Evolutionary conservation across 1,140 invertebrate genomes (phyloP).

Genomic region (Psilanteris sp.): DNA sequence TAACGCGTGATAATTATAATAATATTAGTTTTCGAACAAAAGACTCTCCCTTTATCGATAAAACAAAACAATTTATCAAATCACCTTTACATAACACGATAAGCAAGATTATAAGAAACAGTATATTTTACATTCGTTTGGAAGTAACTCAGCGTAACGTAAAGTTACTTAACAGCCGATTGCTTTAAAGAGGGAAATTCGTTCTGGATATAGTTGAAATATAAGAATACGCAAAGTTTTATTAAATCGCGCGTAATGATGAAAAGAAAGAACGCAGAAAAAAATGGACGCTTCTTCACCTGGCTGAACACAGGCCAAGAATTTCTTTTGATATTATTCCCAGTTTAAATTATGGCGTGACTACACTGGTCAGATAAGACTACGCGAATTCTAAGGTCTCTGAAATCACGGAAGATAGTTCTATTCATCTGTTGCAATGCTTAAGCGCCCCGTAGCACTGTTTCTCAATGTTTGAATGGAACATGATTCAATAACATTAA

Average conservation of each 20-base stretch:
- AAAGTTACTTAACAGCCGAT: conserved; percentile 40
- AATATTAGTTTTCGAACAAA: no score
- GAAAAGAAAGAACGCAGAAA: conserved; percentile 4
- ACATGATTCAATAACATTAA: conserved; percentile 32
- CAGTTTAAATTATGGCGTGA: conserved; percentile 17
- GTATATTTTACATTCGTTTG: conserved; percentile 35
- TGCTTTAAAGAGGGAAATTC: conserved; percentile 51
- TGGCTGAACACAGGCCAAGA: no score
- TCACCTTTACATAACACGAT: conserved; percentile 36
- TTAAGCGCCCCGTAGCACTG: background rate
- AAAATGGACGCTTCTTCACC: no score
- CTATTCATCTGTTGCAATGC: conserved; percentile 42
- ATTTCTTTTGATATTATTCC: background rate
- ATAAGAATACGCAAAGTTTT: conserved; percentile 29
- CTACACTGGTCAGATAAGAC: conserved; percentile 25
- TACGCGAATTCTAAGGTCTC: background rate
- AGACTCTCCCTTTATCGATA: conserved; percentile 7
- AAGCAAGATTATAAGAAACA: conserved; percentile 39
- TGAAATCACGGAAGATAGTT: conserved; percentile 16
- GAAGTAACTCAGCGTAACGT: conserved; percentile 39
- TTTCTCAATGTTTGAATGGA: conserved; percentile 45
- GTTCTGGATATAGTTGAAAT: conserved; percentile 17
- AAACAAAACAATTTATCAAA: conserved; percentile 17
- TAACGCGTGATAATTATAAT: no score
- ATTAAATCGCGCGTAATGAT: conserved; percentile 18